These are phyloP conservation scores for Chelonus formosanus DNA, from an alignment of 2,888 invertebrate genomes.

Conservation along the genomic window DNA sequence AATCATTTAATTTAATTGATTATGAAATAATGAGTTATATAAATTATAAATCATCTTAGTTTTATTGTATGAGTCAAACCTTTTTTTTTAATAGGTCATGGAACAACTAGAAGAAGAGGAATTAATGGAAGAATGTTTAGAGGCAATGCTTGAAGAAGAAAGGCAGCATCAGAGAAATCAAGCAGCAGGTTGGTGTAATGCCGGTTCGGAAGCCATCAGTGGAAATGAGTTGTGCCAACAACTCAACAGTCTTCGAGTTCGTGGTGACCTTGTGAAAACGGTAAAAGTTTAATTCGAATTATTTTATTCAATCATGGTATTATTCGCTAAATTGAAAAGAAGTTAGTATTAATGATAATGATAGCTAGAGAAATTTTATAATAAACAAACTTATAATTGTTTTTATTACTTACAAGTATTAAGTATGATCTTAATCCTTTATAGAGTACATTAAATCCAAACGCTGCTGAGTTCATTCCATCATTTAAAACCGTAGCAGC, in stretches of 20 bases:
- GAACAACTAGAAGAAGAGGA: slow-evolving; percentile 88
- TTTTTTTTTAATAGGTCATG: slow-evolving; percentile 71
- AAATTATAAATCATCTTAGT: too few species aligned
- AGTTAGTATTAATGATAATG: too few species aligned
- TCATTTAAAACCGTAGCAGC: slow-evolving; percentile 50
- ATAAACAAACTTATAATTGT: too few species aligned
- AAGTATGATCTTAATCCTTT: slow-evolving; percentile 53
- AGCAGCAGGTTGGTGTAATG: slow-evolving; percentile 59
- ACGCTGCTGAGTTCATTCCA: slow-evolving; percentile 88
- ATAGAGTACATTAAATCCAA: slow-evolving; percentile 81
- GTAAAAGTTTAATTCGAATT: slow-evolving; percentile 41
- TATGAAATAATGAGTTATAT: too few species aligned
- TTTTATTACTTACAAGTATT: too few species aligned
- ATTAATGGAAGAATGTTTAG: slow-evolving; percentile 86
- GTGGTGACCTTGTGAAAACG: slow-evolving; percentile 62
- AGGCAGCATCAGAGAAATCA: slow-evolving; percentile 61
- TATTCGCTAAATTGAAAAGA: too few species aligned
- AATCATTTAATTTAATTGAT: too few species aligned
- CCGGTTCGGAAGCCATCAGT: slow-evolving; percentile 54
- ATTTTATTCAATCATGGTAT: slow-evolving; percentile 5
- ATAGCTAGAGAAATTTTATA: too few species aligned
- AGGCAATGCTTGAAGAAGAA: slow-evolving; percentile 84
- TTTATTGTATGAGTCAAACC: too few species aligned
- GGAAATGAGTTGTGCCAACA: slow-evolving; percentile 60
- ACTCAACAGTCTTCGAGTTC: slow-evolving; percentile 56